Evolutionary conservation across 2,113 vertebrate genomes (phyloP).

Genomic region (Bos indicus): DNA sequence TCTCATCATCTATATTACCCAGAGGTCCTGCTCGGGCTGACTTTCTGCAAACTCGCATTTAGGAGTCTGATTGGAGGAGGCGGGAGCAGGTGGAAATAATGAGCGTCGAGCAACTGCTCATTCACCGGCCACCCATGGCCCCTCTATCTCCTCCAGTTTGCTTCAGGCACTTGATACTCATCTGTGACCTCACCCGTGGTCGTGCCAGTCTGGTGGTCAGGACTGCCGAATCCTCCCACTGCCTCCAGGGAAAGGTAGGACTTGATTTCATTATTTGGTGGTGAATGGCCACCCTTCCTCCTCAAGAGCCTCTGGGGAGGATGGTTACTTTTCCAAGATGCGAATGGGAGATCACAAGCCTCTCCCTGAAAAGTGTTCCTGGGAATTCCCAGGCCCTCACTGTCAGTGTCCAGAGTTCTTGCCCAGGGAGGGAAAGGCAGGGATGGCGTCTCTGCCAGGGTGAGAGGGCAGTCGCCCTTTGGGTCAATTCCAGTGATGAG

Average conservation of each 20-base stretch:
- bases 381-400: neutral
- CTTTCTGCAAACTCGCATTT: neutral
- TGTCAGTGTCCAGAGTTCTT: neutral
- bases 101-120: neutral
- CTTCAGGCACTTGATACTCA: neutral
- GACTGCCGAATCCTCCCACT: neutral
- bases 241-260: neutral
- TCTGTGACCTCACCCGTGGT: neutral
- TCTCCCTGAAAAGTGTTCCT: neutral
- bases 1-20: neutral
- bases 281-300: neutral
- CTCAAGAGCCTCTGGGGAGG: neutral
- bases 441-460: neutral
- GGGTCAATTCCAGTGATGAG: accelerated
- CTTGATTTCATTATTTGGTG: neutral
- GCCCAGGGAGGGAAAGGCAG: neutral
- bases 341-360: neutral
- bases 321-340: neutral
- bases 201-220: neutral
- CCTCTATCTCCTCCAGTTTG: neutral
- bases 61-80: neutral
- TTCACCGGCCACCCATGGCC: neutral
- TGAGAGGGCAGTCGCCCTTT: accelerated
- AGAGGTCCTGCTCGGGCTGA: neutral
- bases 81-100: conserved; percentile 33